Conservation (phyloP, 2,888 invertebrate genomes). For the Orchesellides sinensis region DNA sequence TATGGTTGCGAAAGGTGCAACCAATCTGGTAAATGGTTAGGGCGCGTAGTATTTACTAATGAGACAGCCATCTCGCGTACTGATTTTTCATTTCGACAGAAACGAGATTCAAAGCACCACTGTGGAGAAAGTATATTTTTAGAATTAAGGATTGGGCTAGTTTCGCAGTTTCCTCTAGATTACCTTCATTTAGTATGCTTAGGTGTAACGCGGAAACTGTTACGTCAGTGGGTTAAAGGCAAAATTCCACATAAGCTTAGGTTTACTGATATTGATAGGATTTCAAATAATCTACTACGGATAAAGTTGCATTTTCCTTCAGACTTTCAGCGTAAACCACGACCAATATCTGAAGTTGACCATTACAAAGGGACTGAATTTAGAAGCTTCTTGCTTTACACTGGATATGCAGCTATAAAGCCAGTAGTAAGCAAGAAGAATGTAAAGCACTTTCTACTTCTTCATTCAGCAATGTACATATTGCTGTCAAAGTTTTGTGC, state of each 20-base stretch:
- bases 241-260: slow-evolving; percentile 12
- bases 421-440: not conserved
- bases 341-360: slow-evolving; percentile 9
- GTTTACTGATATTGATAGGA: not conserved
- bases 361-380: slow-evolving; percentile 49
- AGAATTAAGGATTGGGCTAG: slow-evolving; percentile 3
- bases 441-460: slow-evolving; percentile 16
- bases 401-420: slow-evolving; percentile 13
- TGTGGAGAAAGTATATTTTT: not conserved
- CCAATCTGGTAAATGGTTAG: slow-evolving; percentile 1
- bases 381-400: slow-evolving; percentile 34
- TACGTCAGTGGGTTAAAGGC: slow-evolving; percentile 13
- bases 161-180: slow-evolving; percentile 24
- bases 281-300: not conserved
- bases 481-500: slow-evolving; percentile 13
- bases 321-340: slow-evolving; percentile 40
- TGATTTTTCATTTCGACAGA: not conserved
- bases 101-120: not conserved
- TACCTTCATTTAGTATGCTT: slow-evolving; percentile 27
- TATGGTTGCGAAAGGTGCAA: slow-evolving; percentile 29
- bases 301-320: not conserved
- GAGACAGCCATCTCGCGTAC: not conserved
- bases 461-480: slow-evolving; percentile 36
- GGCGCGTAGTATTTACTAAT: slow-evolving; percentile 10
- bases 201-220: slow-evolving; percentile 14